Evolutionary conservation across 2,113 vertebrate species (phyloP).

Genomic region (Pollimyrus isidori): DNA sequence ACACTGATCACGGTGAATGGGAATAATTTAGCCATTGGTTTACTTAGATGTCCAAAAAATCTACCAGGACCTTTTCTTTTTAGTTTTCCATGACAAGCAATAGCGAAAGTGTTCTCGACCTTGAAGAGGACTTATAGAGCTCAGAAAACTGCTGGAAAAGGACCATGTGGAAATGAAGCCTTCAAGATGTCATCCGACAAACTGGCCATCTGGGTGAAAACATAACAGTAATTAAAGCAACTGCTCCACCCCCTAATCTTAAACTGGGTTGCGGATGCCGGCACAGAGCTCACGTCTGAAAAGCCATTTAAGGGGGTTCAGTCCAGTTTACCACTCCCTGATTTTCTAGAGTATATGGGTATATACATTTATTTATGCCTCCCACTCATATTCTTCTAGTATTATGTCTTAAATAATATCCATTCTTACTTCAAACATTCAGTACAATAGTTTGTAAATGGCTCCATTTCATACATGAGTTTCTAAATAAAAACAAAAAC

Average conservation of each 20-base stretch:
- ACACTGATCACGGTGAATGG: neutral
- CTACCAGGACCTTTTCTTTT: neutral
- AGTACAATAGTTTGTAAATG: too few relatives aligned
- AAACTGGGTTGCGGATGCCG: neutral
- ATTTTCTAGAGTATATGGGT: too few relatives aligned
- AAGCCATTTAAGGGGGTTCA: neutral
- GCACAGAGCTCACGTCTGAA: neutral
- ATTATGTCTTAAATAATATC: too few relatives aligned
- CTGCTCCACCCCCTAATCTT: neutral
- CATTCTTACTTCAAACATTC: too few relatives aligned
- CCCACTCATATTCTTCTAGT: too few relatives aligned
- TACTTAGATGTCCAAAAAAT: neutral
- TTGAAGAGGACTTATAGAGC: neutral
- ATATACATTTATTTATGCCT: too few relatives aligned
- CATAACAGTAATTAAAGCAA: conserved; percentile 12
- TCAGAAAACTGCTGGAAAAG: conserved; percentile 1
- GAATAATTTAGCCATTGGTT: neutral
- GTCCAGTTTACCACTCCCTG: neutral
- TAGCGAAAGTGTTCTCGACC: neutral
- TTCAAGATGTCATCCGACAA: neutral
- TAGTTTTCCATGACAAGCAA: neutral
- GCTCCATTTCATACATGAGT: too few relatives aligned
- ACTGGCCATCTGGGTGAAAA: conserved; percentile 4
- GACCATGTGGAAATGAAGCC: neutral
- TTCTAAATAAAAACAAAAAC: too few relatives aligned